Evolutionary conservation across 2,113 vertebrate species (phyloP).

Genomic region (Tetrao urogallus): DNA sequence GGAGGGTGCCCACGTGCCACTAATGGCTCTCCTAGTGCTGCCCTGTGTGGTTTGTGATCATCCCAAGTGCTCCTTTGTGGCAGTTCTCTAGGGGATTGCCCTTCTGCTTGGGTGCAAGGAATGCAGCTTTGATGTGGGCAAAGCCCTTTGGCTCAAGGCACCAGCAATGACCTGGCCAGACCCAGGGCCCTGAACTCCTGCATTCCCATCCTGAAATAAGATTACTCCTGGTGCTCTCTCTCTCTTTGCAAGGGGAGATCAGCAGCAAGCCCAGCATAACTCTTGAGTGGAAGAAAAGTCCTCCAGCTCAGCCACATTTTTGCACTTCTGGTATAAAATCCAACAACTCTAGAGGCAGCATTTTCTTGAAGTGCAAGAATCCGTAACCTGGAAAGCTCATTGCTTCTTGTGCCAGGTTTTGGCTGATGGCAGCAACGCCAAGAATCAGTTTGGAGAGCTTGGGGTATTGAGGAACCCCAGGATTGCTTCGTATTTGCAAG

Average conservation of each 20-base stretch:
- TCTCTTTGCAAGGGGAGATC: background rate
- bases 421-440: rapidly evolving
- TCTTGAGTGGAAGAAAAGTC: background rate
- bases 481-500: background rate
- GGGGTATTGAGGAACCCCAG: background rate
- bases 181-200: background rate
- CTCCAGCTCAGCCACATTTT: background rate
- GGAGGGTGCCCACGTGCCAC: rapidly evolving
- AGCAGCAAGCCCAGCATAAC: background rate
- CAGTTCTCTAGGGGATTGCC: too few relatives aligned
- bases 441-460: background rate
- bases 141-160: background rate
- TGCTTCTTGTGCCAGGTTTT: background rate
- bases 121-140: background rate
- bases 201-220: background rate
- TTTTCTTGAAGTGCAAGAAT: background rate
- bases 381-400: background rate
- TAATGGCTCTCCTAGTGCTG: too few relatives aligned
- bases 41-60: too few relatives aligned
- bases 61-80: too few relatives aligned
- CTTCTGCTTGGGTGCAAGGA: background rate
- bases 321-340: background rate
- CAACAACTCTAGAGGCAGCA: background rate
- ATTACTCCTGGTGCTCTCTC: background rate
- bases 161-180: background rate